Conservation (phyloP, 1,140 invertebrate genomes). For the Sycobia sp. region DNA sequence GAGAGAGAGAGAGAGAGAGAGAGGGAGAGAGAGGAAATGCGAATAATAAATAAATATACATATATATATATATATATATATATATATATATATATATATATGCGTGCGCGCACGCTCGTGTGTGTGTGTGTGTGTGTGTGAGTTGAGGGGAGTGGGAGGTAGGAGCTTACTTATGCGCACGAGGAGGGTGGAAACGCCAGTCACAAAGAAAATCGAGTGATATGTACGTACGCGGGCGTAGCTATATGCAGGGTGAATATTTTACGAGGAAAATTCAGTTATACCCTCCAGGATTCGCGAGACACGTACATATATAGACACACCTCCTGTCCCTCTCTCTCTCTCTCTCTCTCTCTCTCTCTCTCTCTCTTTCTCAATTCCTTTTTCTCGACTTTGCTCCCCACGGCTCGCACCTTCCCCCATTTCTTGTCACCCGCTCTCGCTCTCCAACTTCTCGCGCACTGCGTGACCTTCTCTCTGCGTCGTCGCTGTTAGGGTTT, state of each 20-base stretch:
- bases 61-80: no score
- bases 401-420: conserved; percentile 26
- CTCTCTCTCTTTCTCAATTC: conserved; percentile 9
- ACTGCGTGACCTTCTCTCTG: conserved; percentile 2
- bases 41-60: no score
- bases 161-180: neutral
- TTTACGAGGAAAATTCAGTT: conserved; percentile 60
- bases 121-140: no score
- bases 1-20: no score
- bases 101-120: no score
- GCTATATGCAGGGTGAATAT: conserved; percentile 59
- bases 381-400: neutral
- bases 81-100: no score
- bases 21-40: no score
- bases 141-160: no score
- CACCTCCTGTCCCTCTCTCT: conserved; percentile 35
- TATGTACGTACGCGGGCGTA: conserved; percentile 48
- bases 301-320: conserved; percentile 50
- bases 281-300: conserved; percentile 56
- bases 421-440: neutral
- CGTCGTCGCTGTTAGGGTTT: no score
- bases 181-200: conserved; percentile 23
- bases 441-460: conserved; percentile 20
- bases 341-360: conserved; percentile 23
- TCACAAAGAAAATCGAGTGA: conserved; percentile 45